Percentiles rank a stretch among this genome's conserved stretches.
These are phyloP conservation scores for Pseudanteris insignis DNA, from an alignment of 2,888 invertebrate genomes.

Conservation along the genomic window DNA sequence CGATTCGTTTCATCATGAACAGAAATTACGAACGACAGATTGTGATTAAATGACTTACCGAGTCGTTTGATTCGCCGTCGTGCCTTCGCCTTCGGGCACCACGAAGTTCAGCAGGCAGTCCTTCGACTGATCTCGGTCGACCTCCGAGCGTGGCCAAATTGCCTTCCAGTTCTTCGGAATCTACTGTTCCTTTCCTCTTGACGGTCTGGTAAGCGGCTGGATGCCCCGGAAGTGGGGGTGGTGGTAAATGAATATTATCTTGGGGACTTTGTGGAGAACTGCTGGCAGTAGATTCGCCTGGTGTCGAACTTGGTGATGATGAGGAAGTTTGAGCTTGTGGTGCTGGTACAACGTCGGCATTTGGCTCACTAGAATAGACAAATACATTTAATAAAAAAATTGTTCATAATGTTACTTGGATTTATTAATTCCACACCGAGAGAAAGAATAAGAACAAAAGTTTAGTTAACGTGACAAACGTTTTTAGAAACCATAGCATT, in stretches of 20 bases:
- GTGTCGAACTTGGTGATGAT: constrained; percentile 76
- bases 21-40: too few species aligned
- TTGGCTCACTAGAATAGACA: constrained; percentile 79
- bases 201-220: constrained; percentile 84
- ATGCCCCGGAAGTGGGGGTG: constrained; percentile 85
- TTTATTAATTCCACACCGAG: too few species aligned
- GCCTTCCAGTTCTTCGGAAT: constrained; percentile 77
- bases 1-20: too few species aligned
- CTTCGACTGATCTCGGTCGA: constrained; percentile 88
- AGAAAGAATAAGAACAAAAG: too few species aligned
- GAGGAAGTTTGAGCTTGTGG: constrained; percentile 81
- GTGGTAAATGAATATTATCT: constrained; percentile 77
- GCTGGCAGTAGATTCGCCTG: constrained; percentile 70
- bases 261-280: constrained; percentile 71
- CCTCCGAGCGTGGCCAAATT: constrained; percentile 85
- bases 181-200: constrained; percentile 77
- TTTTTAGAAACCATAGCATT: too few species aligned
- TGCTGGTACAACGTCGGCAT: constrained; percentile 81
- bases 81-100: constrained; percentile 77
- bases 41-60: constrained; percentile 53
- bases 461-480: too few species aligned
- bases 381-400: too few species aligned
- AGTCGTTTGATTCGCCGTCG: constrained; percentile 60
- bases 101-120: constrained; percentile 79
- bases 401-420: too few species aligned